phyloP scores from a whole-genome alignment of 1,140 invertebrate genomes.

The Ceratoteleas bidentatus region DNA sequence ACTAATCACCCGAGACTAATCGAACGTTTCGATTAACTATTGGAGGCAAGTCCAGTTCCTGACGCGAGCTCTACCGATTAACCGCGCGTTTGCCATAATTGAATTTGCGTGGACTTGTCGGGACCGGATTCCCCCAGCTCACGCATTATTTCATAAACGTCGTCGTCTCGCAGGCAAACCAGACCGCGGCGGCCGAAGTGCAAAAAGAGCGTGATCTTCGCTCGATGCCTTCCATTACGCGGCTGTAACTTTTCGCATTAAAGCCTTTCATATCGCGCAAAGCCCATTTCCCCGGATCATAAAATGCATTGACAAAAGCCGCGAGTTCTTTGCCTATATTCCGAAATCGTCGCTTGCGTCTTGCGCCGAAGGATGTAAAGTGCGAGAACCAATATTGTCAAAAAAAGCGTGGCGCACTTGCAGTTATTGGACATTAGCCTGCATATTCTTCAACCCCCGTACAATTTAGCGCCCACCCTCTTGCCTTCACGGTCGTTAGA shows the following conservation, averaged over 20 bases:
- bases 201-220: slow-evolving; percentile 22
- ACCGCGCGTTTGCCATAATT: slow-evolving; percentile 10
- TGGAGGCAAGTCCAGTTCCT: slow-evolving; percentile 33
- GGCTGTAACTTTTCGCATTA: slow-evolving; percentile 45
- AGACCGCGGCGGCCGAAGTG: neutral
- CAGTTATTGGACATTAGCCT: slow-evolving; percentile 65
- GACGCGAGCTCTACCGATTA: slow-evolving; percentile 19
- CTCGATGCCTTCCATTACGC: slow-evolving; percentile 1
- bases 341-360: slow-evolving; percentile 44
- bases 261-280: slow-evolving; percentile 31
- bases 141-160: neutral
- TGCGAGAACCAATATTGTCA: slow-evolving; percentile 60
- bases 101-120: neutral
- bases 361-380: slow-evolving; percentile 53
- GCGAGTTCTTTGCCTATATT: slow-evolving; percentile 39
- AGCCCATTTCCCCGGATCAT: slow-evolving; percentile 36
- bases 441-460: slow-evolving; percentile 56
- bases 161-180: neutral
- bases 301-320: slow-evolving; percentile 43
- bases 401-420: slow-evolving; percentile 50
- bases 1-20: slow-evolving; percentile 32
- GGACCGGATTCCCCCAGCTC: slow-evolving; percentile 13
- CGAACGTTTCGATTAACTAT: slow-evolving; percentile 24
- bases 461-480: slow-evolving; percentile 67
- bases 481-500: slow-evolving; percentile 76